Evolutionary conservation across 2,888 invertebrate genomes (phyloP).

Genomic region (Brachylomia viminalis): DNA sequence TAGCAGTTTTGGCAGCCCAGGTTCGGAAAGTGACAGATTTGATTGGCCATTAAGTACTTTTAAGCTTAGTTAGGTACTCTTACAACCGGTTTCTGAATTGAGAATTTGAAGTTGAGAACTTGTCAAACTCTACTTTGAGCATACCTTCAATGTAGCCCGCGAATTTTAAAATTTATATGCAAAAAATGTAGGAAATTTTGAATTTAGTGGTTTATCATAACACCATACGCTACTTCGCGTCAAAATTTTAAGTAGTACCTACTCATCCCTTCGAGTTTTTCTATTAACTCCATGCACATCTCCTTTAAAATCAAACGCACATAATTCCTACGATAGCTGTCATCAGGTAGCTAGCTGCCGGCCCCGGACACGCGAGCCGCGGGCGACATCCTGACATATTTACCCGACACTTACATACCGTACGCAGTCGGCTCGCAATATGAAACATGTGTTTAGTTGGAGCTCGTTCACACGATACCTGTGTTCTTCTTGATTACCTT

Average conservation of each 20-base stretch:
- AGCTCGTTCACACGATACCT: not conserved
- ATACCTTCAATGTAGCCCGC: too few species aligned
- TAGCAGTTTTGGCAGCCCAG: not conserved
- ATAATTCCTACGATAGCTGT: constrained; percentile 27
- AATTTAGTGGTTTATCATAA: too few species aligned
- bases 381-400: constrained; percentile 51
- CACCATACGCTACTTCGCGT: too few species aligned
- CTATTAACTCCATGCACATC: not conserved
- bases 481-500: not conserved
- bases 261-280: not conserved
- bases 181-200: too few species aligned
- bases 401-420: constrained; percentile 55
- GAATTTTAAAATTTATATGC: too few species aligned
- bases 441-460: constrained; percentile 6
- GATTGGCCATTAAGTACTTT: not conserved
- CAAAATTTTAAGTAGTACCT: not conserved
- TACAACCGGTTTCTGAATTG: not conserved
- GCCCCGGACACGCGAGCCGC: constrained; percentile 47
- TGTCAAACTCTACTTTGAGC: too few species aligned
- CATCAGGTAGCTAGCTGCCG: constrained; percentile 36
- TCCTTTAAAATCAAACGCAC: not conserved
- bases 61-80: not conserved
- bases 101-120: too few species aligned
- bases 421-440: constrained; percentile 23
- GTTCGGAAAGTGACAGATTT: not conserved